Percentiles rank a stretch among this genome's conserved stretches.
Evolutionary conservation across 2,888 invertebrate species (phyloP).

Genomic region (Lasioglossum calceatum): DNA sequence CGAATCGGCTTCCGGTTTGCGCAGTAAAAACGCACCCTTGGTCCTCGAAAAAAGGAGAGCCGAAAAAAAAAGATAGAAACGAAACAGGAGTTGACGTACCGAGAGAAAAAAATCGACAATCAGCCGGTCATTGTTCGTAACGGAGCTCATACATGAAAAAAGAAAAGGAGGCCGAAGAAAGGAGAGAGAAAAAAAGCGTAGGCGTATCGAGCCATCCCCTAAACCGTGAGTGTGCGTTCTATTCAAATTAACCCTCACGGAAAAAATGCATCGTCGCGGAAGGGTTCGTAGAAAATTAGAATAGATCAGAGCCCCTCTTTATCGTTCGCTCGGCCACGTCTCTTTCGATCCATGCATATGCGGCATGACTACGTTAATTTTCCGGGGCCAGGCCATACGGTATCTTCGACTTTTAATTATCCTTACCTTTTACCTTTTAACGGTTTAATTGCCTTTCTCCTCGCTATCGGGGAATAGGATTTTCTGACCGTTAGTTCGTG

Average conservation of each 20-base stretch:
- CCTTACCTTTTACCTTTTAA: conserved; percentile 63
- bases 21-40: conserved; percentile 12
- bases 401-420: conserved; percentile 65
- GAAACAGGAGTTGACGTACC: conserved; percentile 1
- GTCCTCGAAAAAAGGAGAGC: not conserved
- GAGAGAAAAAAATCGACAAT: conserved; percentile 20
- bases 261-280: conserved; percentile 75
- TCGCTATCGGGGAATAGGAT: conserved; percentile 46
- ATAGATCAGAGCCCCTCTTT: conserved; percentile 62
- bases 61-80: conserved; percentile 7
- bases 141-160: not conserved
- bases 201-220: conserved; percentile 74
- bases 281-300: conserved; percentile 81
- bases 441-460: conserved; percentile 71
- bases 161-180: not conserved
- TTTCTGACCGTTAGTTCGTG: conserved; percentile 46
- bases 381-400: conserved; percentile 74
- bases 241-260: conserved; percentile 84
- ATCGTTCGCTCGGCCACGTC: not conserved
- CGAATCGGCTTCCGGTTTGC: not conserved
- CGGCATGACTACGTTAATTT: conserved; percentile 81
- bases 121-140: conserved; percentile 11
- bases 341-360: conserved; percentile 76
- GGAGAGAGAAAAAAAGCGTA: conserved; percentile 68
- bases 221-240: conserved; percentile 35